Evolutionary conservation across 64 coral and sea anemone species (phyloP).

Genomic region (Dendronephthya gigantea): DNA sequence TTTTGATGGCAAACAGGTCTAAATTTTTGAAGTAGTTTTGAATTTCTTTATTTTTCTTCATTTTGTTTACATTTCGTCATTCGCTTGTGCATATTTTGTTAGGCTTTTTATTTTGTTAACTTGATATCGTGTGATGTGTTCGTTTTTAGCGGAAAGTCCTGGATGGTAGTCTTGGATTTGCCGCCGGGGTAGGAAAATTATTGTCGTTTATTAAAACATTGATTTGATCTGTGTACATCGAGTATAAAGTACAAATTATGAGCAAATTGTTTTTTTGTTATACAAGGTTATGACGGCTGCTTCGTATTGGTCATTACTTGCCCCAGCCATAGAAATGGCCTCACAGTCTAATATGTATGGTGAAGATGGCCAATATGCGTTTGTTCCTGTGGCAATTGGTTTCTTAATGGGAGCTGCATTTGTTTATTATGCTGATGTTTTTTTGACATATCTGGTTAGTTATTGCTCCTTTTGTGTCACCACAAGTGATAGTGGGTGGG

Average conservation of each 20-base stretch:
- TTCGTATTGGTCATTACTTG: constrained; percentile 88
- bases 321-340: constrained; percentile 97
- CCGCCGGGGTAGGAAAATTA: constrained; percentile 68
- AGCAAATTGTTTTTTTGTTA: neutral
- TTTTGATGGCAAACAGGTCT: constrained; percentile 80
- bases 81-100: neutral
- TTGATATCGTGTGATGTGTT: neutral
- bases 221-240: neutral
- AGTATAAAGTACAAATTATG: too few relatives aligned
- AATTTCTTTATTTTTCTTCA: too few relatives aligned
- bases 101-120: neutral
- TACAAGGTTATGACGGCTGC: constrained; percentile 94
- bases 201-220: too few relatives aligned
- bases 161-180: constrained; percentile 95
- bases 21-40: neutral
- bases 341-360: constrained; percentile 61
- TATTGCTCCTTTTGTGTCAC: too few relatives aligned
- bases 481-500: too few relatives aligned
- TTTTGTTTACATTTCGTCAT: neutral
- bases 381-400: constrained; percentile 74
- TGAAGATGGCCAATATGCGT: constrained; percentile 50
- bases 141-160: constrained; percentile 76
- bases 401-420: constrained; percentile 85
- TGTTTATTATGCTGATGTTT: constrained; percentile 80
- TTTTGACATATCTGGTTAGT: constrained; percentile 80